Conservation (phyloP, 2,113 vertebrate species). For the Hucho hucho region DNA sequence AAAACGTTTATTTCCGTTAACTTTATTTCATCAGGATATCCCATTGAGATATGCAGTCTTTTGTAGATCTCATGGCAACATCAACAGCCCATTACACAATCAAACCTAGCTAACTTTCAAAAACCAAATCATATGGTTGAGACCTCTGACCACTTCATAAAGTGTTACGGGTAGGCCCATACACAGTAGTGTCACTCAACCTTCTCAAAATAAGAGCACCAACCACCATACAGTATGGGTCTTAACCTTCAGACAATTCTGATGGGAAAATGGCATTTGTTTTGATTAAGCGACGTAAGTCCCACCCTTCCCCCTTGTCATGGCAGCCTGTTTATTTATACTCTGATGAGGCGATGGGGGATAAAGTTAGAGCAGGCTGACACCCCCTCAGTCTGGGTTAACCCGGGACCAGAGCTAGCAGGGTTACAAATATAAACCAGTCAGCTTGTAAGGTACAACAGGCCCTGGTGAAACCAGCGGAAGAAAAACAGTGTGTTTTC, state of each 20-base stretch:
- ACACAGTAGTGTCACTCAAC: background rate
- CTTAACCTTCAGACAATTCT: slow-evolving; percentile 27
- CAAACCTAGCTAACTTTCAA: background rate
- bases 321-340: slow-evolving; percentile 66
- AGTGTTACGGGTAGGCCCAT: background rate
- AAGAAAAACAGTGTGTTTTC: slow-evolving; percentile 62
- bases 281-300: slow-evolving; percentile 44
- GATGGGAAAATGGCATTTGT: slow-evolving; percentile 56
- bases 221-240: background rate
- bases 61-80: background rate
- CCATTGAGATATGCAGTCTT: background rate
- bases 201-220: background rate
- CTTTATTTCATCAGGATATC: background rate
- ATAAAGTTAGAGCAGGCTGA: slow-evolving; percentile 70
- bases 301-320: slow-evolving; percentile 26
- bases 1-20: background rate
- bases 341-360: slow-evolving; percentile 58
- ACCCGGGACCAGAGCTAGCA: slow-evolving; percentile 50
- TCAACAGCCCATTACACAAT: background rate
- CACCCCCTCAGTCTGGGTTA: slow-evolving; percentile 69
- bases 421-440: slow-evolving; percentile 70
- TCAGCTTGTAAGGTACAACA: slow-evolving; percentile 68
- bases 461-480: slow-evolving; percentile 51
- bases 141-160: background rate
- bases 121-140: background rate